Conservation (phyloP, 2,113 vertebrate species). For the Megaceryle maxima region DNA sequence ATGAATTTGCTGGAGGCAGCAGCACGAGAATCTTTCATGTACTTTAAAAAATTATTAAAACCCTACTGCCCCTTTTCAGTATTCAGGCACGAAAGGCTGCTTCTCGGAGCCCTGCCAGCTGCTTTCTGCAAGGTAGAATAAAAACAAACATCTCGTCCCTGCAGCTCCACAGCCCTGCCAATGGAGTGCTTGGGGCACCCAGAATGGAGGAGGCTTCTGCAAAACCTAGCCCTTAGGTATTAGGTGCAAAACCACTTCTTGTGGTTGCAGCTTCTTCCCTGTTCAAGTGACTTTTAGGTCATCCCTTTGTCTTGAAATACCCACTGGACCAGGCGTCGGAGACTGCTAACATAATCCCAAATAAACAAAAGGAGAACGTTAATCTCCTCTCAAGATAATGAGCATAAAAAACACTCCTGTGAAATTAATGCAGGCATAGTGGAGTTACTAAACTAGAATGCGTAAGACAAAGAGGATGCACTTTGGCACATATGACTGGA, state of each 20-base stretch:
- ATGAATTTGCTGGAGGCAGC: conserved; percentile 64
- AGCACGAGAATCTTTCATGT: conserved; percentile 50
- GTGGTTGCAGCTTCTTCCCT: background rate
- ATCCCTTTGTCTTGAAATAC: background rate
- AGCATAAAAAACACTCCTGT: background rate
- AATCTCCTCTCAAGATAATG: background rate
- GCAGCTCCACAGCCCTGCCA: background rate
- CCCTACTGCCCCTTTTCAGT: conserved; percentile 39
- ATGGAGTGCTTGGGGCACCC: background rate
- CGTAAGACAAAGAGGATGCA: background rate
- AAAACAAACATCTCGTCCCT: conserved; percentile 3
- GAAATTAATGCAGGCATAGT: background rate
- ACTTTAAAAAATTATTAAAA: conserved; percentile 52
- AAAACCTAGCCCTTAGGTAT: background rate
- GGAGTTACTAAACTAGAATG: background rate
- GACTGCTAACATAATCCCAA: background rate
- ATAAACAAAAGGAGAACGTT: background rate
- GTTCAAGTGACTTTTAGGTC: background rate
- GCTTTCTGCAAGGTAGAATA: background rate
- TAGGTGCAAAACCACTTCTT: background rate
- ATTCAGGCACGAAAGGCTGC: conserved; percentile 17
- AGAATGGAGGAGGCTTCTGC: background rate
- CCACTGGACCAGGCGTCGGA: background rate
- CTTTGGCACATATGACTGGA: background rate
- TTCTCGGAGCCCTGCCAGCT: conserved; percentile 13